These are phyloP conservation scores for Drosophila leonis DNA, from an alignment of 2,888 invertebrate species.

Conservation along the genomic window DNA sequence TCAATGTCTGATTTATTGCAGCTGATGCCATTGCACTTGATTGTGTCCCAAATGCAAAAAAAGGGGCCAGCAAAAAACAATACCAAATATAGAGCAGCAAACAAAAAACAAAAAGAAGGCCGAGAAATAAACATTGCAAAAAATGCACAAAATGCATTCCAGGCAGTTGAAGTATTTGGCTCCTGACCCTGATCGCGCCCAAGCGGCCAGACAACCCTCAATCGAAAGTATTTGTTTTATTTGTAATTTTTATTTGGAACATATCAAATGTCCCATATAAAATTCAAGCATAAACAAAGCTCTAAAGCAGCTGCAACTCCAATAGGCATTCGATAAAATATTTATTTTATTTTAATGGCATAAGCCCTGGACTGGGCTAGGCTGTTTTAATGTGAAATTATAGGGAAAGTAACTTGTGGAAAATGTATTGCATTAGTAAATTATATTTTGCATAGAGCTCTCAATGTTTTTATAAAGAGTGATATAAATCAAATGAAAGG, in stretches of 20 bases:
- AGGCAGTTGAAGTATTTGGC: constrained; percentile 64
- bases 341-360: constrained; percentile 1
- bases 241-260: constrained; percentile 9
- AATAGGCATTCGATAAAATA: not conserved
- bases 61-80: constrained; percentile 50
- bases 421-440: too few species aligned
- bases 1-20: constrained; percentile 84
- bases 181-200: constrained; percentile 74
- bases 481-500: too few species aligned
- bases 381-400: not conserved
- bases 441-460: too few species aligned
- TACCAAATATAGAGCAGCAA: constrained; percentile 38
- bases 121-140: constrained; percentile 41
- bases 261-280: constrained; percentile 21
- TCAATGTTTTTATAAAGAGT: too few species aligned
- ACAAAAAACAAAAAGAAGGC: constrained; percentile 18
- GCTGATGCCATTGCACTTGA: constrained; percentile 77
- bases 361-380: not conserved
- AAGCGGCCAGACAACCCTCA: constrained; percentile 30
- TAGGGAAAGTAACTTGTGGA: not conserved
- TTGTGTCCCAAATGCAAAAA: constrained; percentile 75
- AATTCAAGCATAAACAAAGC: constrained; percentile 6
- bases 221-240: constrained; percentile 34
- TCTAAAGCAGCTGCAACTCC: constrained; percentile 19
- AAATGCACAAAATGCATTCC: constrained; percentile 68